Base-by-base conservation (phyloP, 2,888 invertebrate species). In the Eilema griseolum region DNA sequence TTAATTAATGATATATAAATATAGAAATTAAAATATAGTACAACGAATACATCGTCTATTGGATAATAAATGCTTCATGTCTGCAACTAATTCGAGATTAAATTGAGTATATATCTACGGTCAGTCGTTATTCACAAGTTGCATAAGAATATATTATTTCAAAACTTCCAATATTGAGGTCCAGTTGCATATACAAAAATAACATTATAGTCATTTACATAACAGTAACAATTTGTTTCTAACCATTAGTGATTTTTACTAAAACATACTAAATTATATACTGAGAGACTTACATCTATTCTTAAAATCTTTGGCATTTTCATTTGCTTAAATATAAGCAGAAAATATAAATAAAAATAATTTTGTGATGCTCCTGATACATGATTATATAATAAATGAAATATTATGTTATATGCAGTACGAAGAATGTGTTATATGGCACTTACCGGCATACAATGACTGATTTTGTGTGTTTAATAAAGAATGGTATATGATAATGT, bases 151-250 rank as follows among this genome's bases (percentile, higher is more conserved):
- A 90, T 88, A 90, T 66, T 57, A 66, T 89, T 89, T 88, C 85
- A 89, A 90, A 89, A 88, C 86, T 87, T 88, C 83, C 83, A 88
- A 87, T 90, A 88, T 88, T 89, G 91, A 93, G 92, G 92, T 93
- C 88, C 85, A 86, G 89, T 90, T 89, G 88, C 87, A 84, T 90
- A 87, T 93, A 93, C 86, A 94, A 94, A 94, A 94, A 94, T 93
- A 93, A 94, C 87, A 88, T 88, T 87, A 79, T 81, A 84, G 83
- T 86, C 83, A 87, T 83, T 86, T 78, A 84, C 82, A 85, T 83
- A 92, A 94, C 95, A 95, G 95, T 95, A 95, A 95, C 92, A 95
- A 95, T 94, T 90, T 95, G 95, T 94, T 95, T 95, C 94, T 90
- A 93, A 86, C 89, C 93, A 86, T 82, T 77, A 82, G 84, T 85